A percentile compares a stretch with the other conserved stretches of the same genome.
These are phyloP conservation scores for Brachionus calyciflorus DNA, from an alignment of 1,140 invertebrate species.

Conservation along the genomic window DNA sequence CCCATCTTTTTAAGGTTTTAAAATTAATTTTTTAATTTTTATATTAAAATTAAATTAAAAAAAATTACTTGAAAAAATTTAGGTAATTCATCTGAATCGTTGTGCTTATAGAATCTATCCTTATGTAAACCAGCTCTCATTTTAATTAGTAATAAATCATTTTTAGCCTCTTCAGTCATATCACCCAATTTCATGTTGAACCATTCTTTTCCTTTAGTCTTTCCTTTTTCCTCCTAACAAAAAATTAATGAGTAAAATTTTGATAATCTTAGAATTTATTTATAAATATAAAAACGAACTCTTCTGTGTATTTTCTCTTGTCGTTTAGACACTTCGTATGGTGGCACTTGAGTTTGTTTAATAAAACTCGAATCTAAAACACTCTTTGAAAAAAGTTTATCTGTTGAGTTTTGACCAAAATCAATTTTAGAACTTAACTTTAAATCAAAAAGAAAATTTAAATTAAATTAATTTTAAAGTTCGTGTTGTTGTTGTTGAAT, in stretches of 20 bases:
- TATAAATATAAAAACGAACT: background rate
- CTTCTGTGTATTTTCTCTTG: conserved; percentile 8
- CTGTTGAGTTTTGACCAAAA: background rate
- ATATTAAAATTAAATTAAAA: too few species aligned
- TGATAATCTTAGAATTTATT: background rate
- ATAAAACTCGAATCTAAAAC: conserved; percentile 37
- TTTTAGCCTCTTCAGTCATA: conserved; percentile 78
- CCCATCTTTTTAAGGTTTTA: conserved; percentile 60
- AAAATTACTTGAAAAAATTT: conserved; percentile 81
- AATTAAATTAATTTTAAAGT: background rate
- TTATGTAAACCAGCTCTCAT: conserved; percentile 88
- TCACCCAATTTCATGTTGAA: conserved; percentile 80
- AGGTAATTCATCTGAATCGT: conserved; percentile 75
- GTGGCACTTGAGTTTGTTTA: background rate
- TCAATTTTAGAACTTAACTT: conserved; percentile 23
- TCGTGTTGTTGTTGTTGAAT: background rate
- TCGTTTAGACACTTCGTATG: conserved; percentile 21
- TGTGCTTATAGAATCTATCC: conserved; percentile 89
- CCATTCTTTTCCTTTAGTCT: conserved; percentile 79
- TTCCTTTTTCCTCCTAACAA: conserved; percentile 6
- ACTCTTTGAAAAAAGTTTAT: conserved; percentile 2
- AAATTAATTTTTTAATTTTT: background rate
- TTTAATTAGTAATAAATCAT: conserved; percentile 79
- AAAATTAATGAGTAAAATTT: background rate
- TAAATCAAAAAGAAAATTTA: background rate